Evolutionary conservation across 2,113 vertebrate genomes (phyloP).

Genomic region (Percina caprodes): DNA sequence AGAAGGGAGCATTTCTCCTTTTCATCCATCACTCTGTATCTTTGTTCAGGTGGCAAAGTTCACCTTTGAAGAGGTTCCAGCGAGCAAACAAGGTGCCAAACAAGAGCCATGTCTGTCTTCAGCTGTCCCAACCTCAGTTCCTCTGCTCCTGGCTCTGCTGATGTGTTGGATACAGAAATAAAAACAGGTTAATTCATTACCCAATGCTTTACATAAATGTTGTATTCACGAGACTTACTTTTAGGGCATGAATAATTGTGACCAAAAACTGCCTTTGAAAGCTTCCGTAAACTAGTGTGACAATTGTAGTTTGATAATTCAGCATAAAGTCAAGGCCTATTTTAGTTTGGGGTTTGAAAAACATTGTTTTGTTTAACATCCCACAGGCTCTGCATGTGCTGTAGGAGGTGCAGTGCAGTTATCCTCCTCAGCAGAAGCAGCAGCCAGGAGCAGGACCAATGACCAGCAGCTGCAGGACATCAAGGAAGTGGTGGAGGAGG

Average conservation of each 20-base stretch:
- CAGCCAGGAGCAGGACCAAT: constrained; percentile 80
- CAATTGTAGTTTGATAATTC: background rate
- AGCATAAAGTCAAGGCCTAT: background rate
- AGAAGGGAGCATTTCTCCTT: background rate
- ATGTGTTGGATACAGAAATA: constrained; percentile 40
- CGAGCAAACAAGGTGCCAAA: constrained; percentile 75
- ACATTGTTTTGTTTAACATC: background rate
- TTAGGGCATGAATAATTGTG: background rate
- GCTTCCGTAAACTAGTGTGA: background rate
- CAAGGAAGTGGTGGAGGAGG: constrained; percentile 87
- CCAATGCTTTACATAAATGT: background rate
- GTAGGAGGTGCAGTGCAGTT: constrained; percentile 21
- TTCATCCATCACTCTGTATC: background rate
- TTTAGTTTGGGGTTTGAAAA: background rate
- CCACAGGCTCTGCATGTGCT: constrained; percentile 30
- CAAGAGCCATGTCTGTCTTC: constrained; percentile 63
- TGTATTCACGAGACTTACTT: background rate
- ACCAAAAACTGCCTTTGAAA: background rate
- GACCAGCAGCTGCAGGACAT: constrained; percentile 85
- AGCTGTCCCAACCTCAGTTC: constrained; percentile 9
- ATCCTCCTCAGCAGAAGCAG: constrained; percentile 42
- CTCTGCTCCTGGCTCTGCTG: constrained; percentile 43
- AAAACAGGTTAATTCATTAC: constrained; percentile 46
- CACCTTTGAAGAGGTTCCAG: constrained; percentile 91
- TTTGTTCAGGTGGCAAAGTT: constrained; percentile 83